Evolutionary conservation across 2,888 invertebrate genomes (phyloP).

Genomic region (Ochropleura leucogaster): DNA sequence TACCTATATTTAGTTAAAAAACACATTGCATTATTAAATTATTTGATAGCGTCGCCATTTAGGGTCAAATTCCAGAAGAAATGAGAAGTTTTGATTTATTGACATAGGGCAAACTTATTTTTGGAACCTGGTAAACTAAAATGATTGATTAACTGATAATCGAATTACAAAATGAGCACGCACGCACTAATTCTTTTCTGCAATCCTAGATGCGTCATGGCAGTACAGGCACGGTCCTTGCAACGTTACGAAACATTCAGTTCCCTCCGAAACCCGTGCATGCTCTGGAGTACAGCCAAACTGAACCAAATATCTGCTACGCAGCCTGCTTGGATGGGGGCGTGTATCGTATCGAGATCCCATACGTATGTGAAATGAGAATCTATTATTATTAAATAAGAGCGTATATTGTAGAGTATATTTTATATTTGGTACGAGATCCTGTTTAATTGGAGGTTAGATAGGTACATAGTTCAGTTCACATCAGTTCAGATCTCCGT

Average conservation of each 20-base stretch:
- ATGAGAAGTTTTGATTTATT: too few relatives aligned
- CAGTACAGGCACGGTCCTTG: slow-evolving; percentile 80
- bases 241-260: slow-evolving; percentile 84
- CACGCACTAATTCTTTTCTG: not conserved
- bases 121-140: not conserved
- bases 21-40: too few relatives aligned
- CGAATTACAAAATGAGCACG: not conserved
- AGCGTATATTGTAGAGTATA: not conserved
- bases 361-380: slow-evolving; percentile 73
- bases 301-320: slow-evolving; percentile 83
- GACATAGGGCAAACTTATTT: too few relatives aligned
- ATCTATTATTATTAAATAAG: slow-evolving; percentile 10
- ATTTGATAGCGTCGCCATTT: too few relatives aligned
- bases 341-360: slow-evolving; percentile 85
- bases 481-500: not conserved
- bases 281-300: slow-evolving; percentile 80
- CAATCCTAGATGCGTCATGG: slow-evolving; percentile 85
- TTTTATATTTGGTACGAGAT: not conserved
- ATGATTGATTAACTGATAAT: not conserved
- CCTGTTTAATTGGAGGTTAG: slow-evolving; percentile 1
- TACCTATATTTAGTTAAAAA: too few relatives aligned
- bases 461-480: not conserved
- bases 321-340: slow-evolving; percentile 85
- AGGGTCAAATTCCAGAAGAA: too few relatives aligned
- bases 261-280: slow-evolving; percentile 86